phyloP scores from a whole-genome alignment of 2,113 vertebrate genomes.

The Columbina picui region DNA sequence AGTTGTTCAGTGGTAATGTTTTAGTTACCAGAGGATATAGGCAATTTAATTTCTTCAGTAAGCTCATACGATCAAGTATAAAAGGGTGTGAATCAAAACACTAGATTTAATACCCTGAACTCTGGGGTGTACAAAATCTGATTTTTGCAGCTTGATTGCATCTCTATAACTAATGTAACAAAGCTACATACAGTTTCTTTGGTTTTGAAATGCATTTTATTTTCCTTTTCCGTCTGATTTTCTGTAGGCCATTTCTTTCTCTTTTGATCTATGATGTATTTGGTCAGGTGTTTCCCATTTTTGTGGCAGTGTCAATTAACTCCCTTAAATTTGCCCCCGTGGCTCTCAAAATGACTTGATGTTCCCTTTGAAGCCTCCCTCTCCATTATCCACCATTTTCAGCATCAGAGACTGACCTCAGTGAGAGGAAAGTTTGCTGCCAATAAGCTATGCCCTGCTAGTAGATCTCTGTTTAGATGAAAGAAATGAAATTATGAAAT shows the following conservation, averaged over 20 bases:
- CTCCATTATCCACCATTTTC: constrained; percentile 63
- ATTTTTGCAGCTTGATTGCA: constrained; percentile 31
- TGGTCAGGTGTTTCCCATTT: constrained; percentile 76
- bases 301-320: constrained; percentile 67
- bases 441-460: neutral
- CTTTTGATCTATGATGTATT: constrained; percentile 70
- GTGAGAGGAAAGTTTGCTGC: constrained; percentile 1
- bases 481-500: constrained; percentile 45
- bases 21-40: neutral
- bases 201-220: constrained; percentile 16
- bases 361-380: constrained; percentile 64
- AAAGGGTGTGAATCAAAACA: neutral
- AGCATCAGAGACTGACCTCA: constrained; percentile 35
- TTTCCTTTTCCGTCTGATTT: neutral
- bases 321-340: constrained; percentile 48
- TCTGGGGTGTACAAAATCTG: neutral
- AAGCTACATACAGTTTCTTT: neutral
- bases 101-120: neutral
- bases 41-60: constrained; percentile 19
- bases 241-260: constrained; percentile 29
- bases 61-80: neutral
- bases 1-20: neutral
- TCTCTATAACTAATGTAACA: neutral
- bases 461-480: constrained; percentile 28
- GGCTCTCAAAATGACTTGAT: constrained; percentile 58